phyloP scores from a whole-genome alignment of 2,888 invertebrate genomes.

The Drosophila koepferae region DNA sequence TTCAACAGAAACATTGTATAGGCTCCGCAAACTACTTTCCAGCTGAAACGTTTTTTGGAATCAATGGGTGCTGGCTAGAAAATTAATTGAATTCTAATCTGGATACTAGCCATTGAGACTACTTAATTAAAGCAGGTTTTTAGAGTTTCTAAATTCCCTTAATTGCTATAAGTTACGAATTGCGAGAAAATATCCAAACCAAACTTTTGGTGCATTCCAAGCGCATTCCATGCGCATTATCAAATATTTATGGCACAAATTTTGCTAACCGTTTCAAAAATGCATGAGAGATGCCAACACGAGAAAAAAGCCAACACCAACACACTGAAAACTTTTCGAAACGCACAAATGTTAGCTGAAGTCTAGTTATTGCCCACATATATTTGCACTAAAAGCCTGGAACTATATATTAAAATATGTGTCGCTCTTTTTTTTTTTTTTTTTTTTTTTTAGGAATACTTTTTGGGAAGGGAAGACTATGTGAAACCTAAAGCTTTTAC shows the following conservation, averaged over 20 bases:
- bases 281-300: conserved; percentile 37
- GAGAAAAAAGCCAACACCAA: background rate
- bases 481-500: background rate
- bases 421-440: background rate
- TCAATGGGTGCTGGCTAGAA: too few species aligned
- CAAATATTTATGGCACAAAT: conserved; percentile 52
- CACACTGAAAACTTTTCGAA: conserved; percentile 33
- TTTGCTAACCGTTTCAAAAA: conserved; percentile 52
- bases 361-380: conserved; percentile 31
- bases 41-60: too few species aligned
- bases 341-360: conserved; percentile 52
- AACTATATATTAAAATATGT: conserved; percentile 35
- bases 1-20: background rate
- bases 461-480: too few species aligned
- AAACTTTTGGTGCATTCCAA: conserved; percentile 43
- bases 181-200: conserved; percentile 23
- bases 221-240: conserved; percentile 46
- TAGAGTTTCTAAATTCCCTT: conserved; percentile 33
- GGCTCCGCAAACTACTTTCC: too few species aligned
- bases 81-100: too few species aligned
- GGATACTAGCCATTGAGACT: too few species aligned
- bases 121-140: conserved; percentile 28
- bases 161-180: conserved; percentile 37
- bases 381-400: conserved; percentile 18
- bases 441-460: background rate